Base-by-base conservation (phyloP, 2,113 vertebrate species). In the Malurus elegans region DNA sequence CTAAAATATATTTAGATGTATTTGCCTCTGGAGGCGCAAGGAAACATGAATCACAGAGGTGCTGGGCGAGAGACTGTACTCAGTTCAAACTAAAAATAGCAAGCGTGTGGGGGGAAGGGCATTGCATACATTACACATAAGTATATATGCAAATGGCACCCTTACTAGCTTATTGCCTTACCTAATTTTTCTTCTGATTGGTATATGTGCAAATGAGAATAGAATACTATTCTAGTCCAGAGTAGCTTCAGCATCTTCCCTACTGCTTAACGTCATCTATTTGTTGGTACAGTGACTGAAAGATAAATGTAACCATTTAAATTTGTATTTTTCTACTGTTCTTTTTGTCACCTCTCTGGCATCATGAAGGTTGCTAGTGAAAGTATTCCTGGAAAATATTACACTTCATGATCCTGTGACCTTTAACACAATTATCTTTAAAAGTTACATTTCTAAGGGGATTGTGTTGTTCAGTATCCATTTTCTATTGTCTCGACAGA, bases 1-100 rank as follows among this genome's bases (percentile, higher is more conserved):
- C 71, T 62, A 38, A 75, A 57, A 62, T 47, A 14, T 87, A 31
- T 85, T 85, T 75, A 86, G 74, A 66, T 38, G 7, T 90, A 14
- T 79, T 90, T 95, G 54, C 40, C 81, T 95, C 66, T 47, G 56
- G 50, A 93, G 20, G 29, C 67, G 86, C 18, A 42, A 90, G 62
- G 56, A 58, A 66, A 38, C 64, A 47, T 7, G 54, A 70, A 80
- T 95, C 57, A 76, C 31, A 74, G 88, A 67, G n/a, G 69, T 58
- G 56, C 42, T 73, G 67, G 26, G 56, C 3, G 3, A 90, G 81
- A 58, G 73, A 90, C 66, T 82, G 0, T 44, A 58, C 38, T 92
- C 74, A 61, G 70, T 95, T 92, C n/a, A 87, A 90, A 69, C 51
- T 82, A 58, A 93, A 86, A 93, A 86, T 86, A 83, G 56, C 38